Conservation (phyloP, 2,888 invertebrate genomes). For the Polylopha cassiicola region DNA sequence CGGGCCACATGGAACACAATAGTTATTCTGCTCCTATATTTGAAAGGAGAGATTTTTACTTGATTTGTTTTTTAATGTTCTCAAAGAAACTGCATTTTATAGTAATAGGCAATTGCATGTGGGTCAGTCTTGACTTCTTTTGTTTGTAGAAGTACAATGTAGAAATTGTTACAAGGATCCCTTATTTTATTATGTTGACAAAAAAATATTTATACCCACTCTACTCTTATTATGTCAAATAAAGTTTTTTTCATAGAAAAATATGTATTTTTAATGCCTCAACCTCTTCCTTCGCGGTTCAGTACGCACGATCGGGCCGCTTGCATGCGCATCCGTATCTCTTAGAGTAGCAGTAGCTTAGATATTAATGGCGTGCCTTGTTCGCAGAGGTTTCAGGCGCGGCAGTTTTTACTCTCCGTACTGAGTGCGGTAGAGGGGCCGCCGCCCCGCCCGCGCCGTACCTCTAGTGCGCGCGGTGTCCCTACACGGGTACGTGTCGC, state of each 20-base stretch:
- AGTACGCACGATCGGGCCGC: conserved; percentile 23
- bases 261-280: conserved; percentile 64
- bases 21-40: conserved; percentile 4
- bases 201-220: conserved; percentile 55
- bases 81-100: conserved; percentile 10
- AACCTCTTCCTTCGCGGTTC: conserved; percentile 36
- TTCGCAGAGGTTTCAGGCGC: conserved; percentile 83
- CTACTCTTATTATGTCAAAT: conserved; percentile 55
- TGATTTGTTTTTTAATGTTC: conserved; percentile 3
- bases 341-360: conserved; percentile 30
- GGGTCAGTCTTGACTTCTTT: conserved; percentile 23
- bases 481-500: no score
- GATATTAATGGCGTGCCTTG: conserved; percentile 56
- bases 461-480: conserved; percentile 2
- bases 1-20: no score
- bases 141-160: conserved; percentile 23
- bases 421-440: conserved; percentile 72
- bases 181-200: conserved; percentile 39
- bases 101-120: conserved; percentile 19
- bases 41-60: conserved; percentile 8
- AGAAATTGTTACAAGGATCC: conserved; percentile 24
- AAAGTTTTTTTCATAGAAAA: conserved; percentile 57
- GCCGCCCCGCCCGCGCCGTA: conserved; percentile 28
- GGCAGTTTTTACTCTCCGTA: conserved; percentile 83
- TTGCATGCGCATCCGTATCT: conserved; percentile 23